Base-by-base conservation (phyloP, 2,797 vertebrate genomes). In the Mallotus villosus region DNA sequence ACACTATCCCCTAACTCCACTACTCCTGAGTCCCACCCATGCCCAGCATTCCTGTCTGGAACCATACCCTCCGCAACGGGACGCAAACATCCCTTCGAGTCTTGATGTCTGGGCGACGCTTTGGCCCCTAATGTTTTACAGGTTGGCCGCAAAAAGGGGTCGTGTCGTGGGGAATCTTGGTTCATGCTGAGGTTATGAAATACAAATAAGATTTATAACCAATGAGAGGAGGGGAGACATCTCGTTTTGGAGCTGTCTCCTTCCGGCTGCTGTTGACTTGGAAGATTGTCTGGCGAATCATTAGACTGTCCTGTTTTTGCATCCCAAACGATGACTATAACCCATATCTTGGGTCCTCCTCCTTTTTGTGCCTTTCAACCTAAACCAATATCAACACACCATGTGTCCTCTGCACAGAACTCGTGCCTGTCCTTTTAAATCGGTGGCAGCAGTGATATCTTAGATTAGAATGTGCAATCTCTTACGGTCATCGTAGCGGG, bases 121-220 rank as follows among this genome's bases (percentile, higher is more conserved):
- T 29, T 14, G 8, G 19, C 17, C 37, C 58, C 57, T 61, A 73
- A 74, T 74, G 25, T 34, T 17, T 74, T 25, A 32, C 72, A 68
- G 58, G 24, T 67, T 73, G 32, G 66, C 25, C 7, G 29, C 21
- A 62, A 49, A 49, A 61, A 46, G 24, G 19, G 11, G 2, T 46
- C 2, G 11, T 14, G 22, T n/a, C n/a, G n/a, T n/a, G 55, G 21
- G 53, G 21, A 19, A 58, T 58, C 22, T 22, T 22, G n/a, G 55
- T 58, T 58, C n/a, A 7, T 58, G n/a, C 55, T 58, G 21, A 21
- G 19, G 9, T 22, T 7, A 7, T 58, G 55, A 58, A 58, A 21
- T 46, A 14, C 41, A 12, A 46, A 46, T 14, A 46, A 11, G 41
- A 46, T 12, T 8, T 46, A 46, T 46, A 46, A 46, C 2, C 41